Evolutionary conservation across 1,140 invertebrate species (phyloP).

Genomic region (Streblospio benedicti): DNA sequence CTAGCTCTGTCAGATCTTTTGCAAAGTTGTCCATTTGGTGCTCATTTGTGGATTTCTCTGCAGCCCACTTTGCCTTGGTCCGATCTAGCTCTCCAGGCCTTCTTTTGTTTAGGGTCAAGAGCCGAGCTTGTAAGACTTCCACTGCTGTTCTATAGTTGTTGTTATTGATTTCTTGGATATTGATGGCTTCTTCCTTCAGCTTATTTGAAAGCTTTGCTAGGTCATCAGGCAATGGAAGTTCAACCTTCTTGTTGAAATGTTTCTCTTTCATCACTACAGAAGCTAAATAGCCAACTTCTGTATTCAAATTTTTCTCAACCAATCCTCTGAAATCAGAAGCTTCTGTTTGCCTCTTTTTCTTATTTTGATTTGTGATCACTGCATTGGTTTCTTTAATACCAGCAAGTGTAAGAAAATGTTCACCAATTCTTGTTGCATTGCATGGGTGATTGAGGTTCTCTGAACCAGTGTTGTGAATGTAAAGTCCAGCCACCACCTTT

Average conservation of each 20-base stretch:
- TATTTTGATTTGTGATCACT: no score
- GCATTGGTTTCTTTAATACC: no score
- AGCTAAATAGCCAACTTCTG: neutral
- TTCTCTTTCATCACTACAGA: neutral
- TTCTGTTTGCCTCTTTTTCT: no score
- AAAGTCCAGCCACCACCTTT: no score
- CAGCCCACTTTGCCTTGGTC: neutral
- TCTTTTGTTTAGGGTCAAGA: neutral
- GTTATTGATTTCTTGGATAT: neutral
- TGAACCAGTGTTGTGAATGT: no score
- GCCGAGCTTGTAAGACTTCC: neutral
- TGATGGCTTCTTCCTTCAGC: neutral
- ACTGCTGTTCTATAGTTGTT: neutral
- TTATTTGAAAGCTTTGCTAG: neutral
- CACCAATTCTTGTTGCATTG: no score
- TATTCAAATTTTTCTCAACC: neutral
- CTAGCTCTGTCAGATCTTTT: no score
- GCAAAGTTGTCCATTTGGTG: no score
- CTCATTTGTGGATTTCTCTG: no score
- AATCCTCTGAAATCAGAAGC: no score
- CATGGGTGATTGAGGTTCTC: no score
- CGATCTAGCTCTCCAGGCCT: neutral
- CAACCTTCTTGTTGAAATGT: neutral
- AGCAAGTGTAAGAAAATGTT: no score
- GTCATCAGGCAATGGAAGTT: neutral